Evolutionary conservation across 1,140 invertebrate species (phyloP).

Genomic region (Aricia agestis): DNA sequence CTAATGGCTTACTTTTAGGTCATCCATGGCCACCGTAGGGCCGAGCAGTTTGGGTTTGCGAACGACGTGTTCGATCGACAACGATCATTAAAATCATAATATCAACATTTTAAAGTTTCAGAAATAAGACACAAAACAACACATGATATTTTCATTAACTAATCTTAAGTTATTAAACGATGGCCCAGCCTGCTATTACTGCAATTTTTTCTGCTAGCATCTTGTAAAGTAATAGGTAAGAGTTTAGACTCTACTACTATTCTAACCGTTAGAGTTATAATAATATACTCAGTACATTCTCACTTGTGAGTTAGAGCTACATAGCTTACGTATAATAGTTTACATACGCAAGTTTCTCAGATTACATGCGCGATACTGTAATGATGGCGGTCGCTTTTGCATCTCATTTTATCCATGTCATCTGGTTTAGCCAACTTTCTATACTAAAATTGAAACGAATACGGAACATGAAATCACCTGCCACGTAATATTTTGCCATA

Average conservation of each 20-base stretch:
- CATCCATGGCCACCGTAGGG: neutral
- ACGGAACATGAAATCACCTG: neutral
- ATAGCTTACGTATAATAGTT: neutral
- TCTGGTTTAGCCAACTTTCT: conserved; percentile 3
- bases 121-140: too few species aligned
- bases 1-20: conserved; percentile 27
- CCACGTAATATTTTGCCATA: neutral
- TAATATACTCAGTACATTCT: too few species aligned
- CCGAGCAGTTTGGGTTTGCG: neutral
- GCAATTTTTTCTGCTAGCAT: too few species aligned
- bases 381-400: neutral
- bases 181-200: too few species aligned
- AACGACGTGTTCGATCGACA: neutral
- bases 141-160: too few species aligned
- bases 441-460: neutral
- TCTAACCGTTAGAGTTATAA: too few species aligned
- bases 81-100: too few species aligned
- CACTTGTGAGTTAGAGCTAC: too few species aligned
- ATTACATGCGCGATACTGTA: neutral
- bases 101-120: too few species aligned
- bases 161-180: too few species aligned
- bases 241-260: too few species aligned
- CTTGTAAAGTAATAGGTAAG: too few species aligned
- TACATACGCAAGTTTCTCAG: neutral
- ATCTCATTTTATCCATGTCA: conserved; percentile 14